A percentile compares a stretch with the other conserved stretches of the same genome.
Evolutionary conservation across 1,140 invertebrate genomes (phyloP).

Genomic region (Himalopsyche phryganea): DNA sequence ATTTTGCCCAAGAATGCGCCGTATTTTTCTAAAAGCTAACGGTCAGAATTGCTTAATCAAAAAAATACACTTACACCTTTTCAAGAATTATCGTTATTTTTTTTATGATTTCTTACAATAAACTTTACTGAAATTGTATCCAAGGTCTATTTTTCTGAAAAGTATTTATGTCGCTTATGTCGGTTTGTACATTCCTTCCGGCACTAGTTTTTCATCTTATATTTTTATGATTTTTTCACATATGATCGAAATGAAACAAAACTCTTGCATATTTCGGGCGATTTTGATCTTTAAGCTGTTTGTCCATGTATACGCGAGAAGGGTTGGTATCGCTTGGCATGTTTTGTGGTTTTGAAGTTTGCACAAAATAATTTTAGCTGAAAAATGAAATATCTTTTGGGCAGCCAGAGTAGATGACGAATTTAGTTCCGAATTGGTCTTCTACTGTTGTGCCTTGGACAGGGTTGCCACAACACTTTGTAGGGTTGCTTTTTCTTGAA

Average conservation of each 20-base stretch:
- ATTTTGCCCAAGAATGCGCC: too few relatives aligned
- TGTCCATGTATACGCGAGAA: neutral
- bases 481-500: too few relatives aligned
- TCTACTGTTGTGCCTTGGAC: conserved; percentile 25
- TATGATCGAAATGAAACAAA: conserved; percentile 9
- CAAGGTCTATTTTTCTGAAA: neutral
- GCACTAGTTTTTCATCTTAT: conserved; percentile 35
- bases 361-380: conserved; percentile 29
- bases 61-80: neutral
- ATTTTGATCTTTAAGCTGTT: conserved; percentile 4
- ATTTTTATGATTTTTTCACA: conserved; percentile 36
- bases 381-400: conserved; percentile 36
- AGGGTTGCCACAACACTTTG: conserved; percentile 26
- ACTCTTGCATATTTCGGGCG: neutral
- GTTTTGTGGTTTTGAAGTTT: conserved; percentile 9
- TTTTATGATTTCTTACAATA: neutral
- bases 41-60: neutral
- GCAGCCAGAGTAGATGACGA: conserved; percentile 34
- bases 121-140: neutral
- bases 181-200: conserved; percentile 4
- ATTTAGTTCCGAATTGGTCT: conserved; percentile 36
- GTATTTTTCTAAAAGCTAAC: too few relatives aligned
- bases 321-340: conserved; percentile 3
- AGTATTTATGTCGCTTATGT: conserved; percentile 5
- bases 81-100: too few relatives aligned